Conservation (phyloP, 2,888 invertebrate species). For the Hymenopus coronatus region DNA sequence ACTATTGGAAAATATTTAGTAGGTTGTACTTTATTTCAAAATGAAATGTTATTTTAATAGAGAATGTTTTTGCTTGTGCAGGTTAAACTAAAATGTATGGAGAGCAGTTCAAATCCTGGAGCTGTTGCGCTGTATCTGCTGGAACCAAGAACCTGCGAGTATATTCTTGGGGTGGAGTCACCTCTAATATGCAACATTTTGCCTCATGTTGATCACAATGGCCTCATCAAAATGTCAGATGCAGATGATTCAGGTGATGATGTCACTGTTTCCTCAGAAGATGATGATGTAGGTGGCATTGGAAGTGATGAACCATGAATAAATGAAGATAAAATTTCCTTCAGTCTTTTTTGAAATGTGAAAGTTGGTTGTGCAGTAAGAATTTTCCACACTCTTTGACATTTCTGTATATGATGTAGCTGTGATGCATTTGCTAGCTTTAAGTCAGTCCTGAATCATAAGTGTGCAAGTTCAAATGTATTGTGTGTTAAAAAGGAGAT, state of each 20-base stretch:
- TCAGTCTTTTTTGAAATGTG: background rate
- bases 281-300: constrained; percentile 36
- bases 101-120: constrained; percentile 68
- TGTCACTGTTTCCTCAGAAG: constrained; percentile 24
- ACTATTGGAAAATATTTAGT: too few species aligned
- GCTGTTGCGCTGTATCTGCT: constrained; percentile 83
- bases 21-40: too few species aligned
- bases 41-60: too few species aligned
- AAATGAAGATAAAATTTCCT: background rate
- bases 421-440: background rate
- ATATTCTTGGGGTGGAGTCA: constrained; percentile 92
- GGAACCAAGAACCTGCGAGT: constrained; percentile 91
- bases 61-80: constrained; percentile 36
- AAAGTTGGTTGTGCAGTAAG: background rate
- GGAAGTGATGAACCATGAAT: constrained; percentile 40
- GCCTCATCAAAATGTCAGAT: constrained; percentile 53
- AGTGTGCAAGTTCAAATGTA: too few species aligned
- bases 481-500: too few species aligned
- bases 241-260: constrained; percentile 17
- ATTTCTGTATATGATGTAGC: background rate
- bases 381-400: too few species aligned
- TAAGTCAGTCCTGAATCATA: background rate
- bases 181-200: constrained; percentile 84
- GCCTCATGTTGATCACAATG: constrained; percentile 75
- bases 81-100: constrained; percentile 74